These are phyloP conservation scores for Cyrtonyx montezumae DNA, from an alignment of 2,113 vertebrate species.

Conservation along the genomic window DNA sequence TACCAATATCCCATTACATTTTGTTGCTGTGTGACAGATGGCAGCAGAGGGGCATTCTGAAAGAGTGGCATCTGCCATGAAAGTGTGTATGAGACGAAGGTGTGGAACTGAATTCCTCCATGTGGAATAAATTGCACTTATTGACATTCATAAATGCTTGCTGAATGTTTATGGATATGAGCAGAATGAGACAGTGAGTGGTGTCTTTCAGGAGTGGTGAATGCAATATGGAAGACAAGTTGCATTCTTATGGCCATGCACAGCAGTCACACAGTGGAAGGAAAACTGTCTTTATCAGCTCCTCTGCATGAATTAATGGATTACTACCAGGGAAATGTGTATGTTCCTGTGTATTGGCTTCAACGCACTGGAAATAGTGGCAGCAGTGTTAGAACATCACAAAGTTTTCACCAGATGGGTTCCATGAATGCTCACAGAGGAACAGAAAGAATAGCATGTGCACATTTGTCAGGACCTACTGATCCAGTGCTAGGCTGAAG, in stretches of 20 bases:
- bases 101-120: background rate
- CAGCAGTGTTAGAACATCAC: too few species aligned
- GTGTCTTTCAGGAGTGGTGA: background rate
- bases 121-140: background rate
- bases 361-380: too few species aligned
- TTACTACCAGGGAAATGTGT: too few species aligned
- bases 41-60: background rate
- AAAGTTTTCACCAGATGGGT: too few species aligned
- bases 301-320: background rate
- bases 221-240: background rate
- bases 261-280: background rate
- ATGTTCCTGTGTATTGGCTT: too few species aligned
- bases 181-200: background rate
- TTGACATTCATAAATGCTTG: background rate
- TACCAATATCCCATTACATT: background rate
- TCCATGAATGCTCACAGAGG: background rate
- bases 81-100: background rate
- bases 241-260: background rate
- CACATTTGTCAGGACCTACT: background rate
- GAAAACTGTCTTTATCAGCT: background rate
- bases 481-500: background rate
- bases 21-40: background rate
- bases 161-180: background rate
- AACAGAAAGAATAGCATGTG: background rate
- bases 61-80: background rate